Percentiles rank a stretch among this genome's conserved stretches.
Evolutionary conservation across 1,140 invertebrate genomes (phyloP).

Genomic region (Caenorhabditis brenneri): DNA sequence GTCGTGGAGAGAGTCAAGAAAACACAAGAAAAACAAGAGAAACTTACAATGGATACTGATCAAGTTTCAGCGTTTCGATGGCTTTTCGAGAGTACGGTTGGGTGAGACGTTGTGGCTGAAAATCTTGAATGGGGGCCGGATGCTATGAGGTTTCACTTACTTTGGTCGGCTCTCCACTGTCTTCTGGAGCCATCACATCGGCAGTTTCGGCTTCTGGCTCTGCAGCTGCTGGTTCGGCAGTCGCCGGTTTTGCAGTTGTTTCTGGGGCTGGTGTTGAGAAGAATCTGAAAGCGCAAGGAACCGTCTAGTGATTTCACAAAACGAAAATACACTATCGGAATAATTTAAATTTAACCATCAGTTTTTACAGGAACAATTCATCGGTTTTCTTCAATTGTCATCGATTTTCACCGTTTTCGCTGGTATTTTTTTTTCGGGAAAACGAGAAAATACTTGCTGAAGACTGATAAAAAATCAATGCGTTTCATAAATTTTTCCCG

Average conservation of each 20-base stretch:
- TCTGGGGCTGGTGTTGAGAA: not conserved
- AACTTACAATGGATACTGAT: conserved; percentile 29
- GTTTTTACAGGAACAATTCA: too few relatives aligned
- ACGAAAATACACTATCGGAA: too few relatives aligned
- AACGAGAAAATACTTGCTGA: too few relatives aligned
- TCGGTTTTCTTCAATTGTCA: too few relatives aligned
- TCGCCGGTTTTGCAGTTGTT: not conserved
- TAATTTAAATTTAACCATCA: too few relatives aligned
- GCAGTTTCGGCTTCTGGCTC: not conserved
- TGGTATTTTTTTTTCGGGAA: too few relatives aligned
- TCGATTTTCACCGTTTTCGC: too few relatives aligned
- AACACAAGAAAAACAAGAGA: not conserved
- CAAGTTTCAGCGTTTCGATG: not conserved
- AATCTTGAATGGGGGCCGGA: too few relatives aligned
- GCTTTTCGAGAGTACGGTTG: not conserved
- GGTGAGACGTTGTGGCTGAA: not conserved
- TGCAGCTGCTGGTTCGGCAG: not conserved
- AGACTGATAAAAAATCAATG: too few relatives aligned
- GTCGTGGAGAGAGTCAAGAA: not conserved
- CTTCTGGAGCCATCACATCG: not conserved
- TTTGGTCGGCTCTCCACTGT: not conserved
- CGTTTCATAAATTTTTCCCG: too few relatives aligned
- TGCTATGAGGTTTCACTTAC: too few relatives aligned
- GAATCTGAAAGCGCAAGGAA: not conserved
- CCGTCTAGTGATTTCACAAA: too few relatives aligned